A percentile compares a stretch with the other conserved stretches of the same genome.
These are phyloP conservation scores for Neria commutata DNA, from an alignment of 2,888 invertebrate genomes.

Conservation along the genomic window DNA sequence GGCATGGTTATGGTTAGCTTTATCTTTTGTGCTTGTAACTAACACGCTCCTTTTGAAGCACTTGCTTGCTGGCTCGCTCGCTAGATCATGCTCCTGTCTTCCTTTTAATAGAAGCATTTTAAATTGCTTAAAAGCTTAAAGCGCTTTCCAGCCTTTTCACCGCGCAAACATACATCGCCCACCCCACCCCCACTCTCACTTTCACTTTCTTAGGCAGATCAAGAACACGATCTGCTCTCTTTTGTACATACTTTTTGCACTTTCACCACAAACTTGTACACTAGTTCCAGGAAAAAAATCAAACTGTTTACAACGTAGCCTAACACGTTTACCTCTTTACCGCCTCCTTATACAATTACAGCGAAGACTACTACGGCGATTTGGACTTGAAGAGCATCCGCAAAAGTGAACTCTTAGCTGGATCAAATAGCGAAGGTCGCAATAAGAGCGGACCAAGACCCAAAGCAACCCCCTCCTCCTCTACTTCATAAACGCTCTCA, in stretches of 20 bases:
- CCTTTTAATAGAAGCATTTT: no score
- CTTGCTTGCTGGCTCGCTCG: no score
- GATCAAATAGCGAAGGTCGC: slow-evolving; percentile 65
- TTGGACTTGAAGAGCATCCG: slow-evolving; percentile 93
- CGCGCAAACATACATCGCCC: no score
- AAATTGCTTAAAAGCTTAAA: no score
- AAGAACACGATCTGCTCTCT: neutral
- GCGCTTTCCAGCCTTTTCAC: no score
- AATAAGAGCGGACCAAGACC: slow-evolving; percentile 64
- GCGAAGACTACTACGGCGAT: slow-evolving; percentile 96
- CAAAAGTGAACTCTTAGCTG: slow-evolving; percentile 89
- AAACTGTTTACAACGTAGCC: slow-evolving; percentile 39
- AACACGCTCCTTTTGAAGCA: neutral
- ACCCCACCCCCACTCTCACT: slow-evolving; percentile 10
- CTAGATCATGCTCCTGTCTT: no score
- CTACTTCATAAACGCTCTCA: slow-evolving; percentile 44
- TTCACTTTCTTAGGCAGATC: slow-evolving; percentile 16
- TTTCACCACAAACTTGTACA: no score
- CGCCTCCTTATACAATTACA: slow-evolving; percentile 66
- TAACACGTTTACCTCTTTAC: slow-evolving; percentile 57
- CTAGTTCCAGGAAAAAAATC: slow-evolving; percentile 12
- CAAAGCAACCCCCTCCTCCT: slow-evolving; percentile 51
- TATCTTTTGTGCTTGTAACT: slow-evolving; percentile 2
- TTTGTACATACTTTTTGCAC: neutral
- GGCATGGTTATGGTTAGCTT: slow-evolving; percentile 7